A percentile compares a stretch with the other conserved stretches of the same genome.
phyloP scores from a whole-genome alignment of 2,113 vertebrate species.

The Sardina pilchardus region DNA sequence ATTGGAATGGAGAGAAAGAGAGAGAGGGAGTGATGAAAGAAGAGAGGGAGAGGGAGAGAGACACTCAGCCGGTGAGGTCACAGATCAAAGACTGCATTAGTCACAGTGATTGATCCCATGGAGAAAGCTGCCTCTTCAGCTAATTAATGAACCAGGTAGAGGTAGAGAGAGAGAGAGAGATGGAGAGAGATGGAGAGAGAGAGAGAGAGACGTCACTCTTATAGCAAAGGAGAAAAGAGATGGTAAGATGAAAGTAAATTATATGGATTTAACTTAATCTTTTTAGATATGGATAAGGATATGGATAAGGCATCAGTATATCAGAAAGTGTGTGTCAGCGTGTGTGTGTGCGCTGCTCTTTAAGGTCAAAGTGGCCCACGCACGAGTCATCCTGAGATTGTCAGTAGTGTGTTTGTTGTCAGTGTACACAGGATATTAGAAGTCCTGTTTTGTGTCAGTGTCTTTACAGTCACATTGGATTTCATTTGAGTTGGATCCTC shows the following conservation, averaged over 20 bases:
- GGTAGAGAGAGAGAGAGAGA: neutral
- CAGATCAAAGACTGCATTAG: constrained; percentile 66
- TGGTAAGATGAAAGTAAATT: neutral
- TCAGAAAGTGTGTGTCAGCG: neutral
- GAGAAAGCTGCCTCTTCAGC: constrained; percentile 56
- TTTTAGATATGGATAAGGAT: too few relatives aligned
- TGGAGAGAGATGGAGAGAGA: constrained; percentile 25
- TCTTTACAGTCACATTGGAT: neutral
- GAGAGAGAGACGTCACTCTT: constrained; percentile 33
- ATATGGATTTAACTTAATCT: too few relatives aligned
- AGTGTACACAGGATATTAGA: neutral
- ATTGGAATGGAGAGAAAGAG: neutral
- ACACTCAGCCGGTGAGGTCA: constrained; percentile 53
- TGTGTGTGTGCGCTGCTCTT: neutral
- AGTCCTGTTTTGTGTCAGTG: neutral
- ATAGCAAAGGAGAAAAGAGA: neutral
- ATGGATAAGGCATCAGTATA: neutral
- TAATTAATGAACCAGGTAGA: constrained; percentile 59
- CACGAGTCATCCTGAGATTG: neutral
- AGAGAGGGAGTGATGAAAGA: neutral
- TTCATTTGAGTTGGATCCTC: too few relatives aligned
- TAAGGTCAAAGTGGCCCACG: neutral
- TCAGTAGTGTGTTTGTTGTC: neutral
- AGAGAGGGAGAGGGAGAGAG: constrained; percentile 7
- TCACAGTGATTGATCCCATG: constrained; percentile 61